A percentile compares a stretch with the other conserved stretches of the same genome.
These are phyloP conservation scores for Nomada ferruginata DNA, from an alignment of 2,888 invertebrate genomes.

Conservation along the genomic window DNA sequence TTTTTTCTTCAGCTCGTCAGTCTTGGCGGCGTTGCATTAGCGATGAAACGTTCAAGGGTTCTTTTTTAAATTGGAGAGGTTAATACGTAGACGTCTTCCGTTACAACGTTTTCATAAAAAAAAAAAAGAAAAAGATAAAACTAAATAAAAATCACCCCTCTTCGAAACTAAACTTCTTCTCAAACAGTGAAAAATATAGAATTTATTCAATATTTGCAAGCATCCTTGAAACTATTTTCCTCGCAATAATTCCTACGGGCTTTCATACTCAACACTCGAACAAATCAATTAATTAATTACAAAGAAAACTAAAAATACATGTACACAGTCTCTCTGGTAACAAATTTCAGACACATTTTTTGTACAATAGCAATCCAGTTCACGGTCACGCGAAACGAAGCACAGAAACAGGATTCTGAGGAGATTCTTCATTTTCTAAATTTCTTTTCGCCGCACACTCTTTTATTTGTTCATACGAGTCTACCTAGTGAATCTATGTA, in stretches of 20 bases:
- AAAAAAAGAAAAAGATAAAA: too few relatives aligned
- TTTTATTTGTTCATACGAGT: constrained; percentile 8
- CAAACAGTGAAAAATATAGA: too few relatives aligned
- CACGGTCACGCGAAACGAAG: not conserved
- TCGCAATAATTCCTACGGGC: too few relatives aligned
- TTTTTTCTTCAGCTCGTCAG: constrained; percentile 5
- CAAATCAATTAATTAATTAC: too few relatives aligned
- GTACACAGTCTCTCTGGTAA: too few relatives aligned
- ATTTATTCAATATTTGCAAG: too few relatives aligned
- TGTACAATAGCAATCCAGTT: not conserved
- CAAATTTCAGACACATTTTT: not conserved
- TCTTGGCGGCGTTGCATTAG: constrained; percentile 8
- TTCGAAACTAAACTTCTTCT: too few relatives aligned
- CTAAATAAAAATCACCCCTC: too few relatives aligned
- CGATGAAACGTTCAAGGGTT: not conserved
- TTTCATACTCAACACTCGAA: too few relatives aligned
- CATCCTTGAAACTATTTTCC: too few relatives aligned
- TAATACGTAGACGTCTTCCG: too few relatives aligned
- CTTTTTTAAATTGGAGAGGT: not conserved
- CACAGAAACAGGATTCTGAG: not conserved
- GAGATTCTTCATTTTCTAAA: constrained; percentile 6
- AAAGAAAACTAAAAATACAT: not conserved
- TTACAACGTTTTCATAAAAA: too few relatives aligned
- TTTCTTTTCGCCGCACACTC: not conserved
- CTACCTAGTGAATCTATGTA: constrained; percentile 14